Evolutionary conservation across 1,140 invertebrate genomes (phyloP), one percentile per base, ranked within the genome.

Genomic region (Drosophila elegans): DNA sequence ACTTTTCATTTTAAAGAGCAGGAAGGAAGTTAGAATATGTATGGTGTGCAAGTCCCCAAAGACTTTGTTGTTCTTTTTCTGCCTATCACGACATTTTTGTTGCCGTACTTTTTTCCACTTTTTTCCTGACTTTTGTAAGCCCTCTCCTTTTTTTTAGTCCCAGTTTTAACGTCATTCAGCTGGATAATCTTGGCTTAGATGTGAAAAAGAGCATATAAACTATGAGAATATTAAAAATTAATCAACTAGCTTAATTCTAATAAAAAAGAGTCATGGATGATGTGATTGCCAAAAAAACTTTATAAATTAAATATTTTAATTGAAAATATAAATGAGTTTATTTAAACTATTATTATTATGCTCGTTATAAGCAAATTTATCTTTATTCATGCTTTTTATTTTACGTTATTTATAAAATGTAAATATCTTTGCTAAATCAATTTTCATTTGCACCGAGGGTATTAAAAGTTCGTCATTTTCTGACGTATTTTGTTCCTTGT

Each of bases 71-170:
- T 32, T 71, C 55, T 61, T 76, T 56, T 49, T 41, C 39, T 54
- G 51, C 51, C 74, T 76, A 71, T 69, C 64, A 71, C 44, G 42
- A 54, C 72, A 49, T 39, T 68, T 61, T 44, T 44, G 39, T 61
- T 36, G 27, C 49, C 52, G 12, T 39, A 46, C 59, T 74, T 74
- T 74, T 74, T 74, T 74, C 63, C 76, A 61, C 59, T 74, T 71
- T 69, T 69, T 34, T 51, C 11, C 21, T 21, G 10, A 9, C 10
- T 44, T 32, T 53, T 48, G 16, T 13, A 27, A 13, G 0, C 12
- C 3, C 10, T 39, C 10, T 38, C 7, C 9, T 34, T 51, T 68
- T 34, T 60, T 1, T 5, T 12, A 42, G 32, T 27, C 21, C n/a
- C 10, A 12, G n/a, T 12, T 48, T 63, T 32, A 51, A 44, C 45